These are phyloP conservation scores for Ptilodon capucinus DNA, from an alignment of 2,888 invertebrate species.

Conservation along the genomic window DNA sequence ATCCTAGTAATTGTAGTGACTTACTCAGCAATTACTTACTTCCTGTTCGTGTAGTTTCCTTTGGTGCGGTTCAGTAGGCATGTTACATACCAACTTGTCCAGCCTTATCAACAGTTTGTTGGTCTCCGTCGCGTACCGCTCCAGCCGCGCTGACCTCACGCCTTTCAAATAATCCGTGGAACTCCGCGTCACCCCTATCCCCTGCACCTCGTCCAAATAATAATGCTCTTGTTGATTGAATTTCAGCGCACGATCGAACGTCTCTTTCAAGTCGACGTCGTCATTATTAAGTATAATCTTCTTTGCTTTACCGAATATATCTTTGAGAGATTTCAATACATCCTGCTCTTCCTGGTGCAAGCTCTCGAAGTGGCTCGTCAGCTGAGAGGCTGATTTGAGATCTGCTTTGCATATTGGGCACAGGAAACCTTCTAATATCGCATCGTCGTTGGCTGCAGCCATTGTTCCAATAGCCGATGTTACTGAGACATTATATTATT, in stretches of 20 bases:
- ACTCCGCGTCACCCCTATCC: constrained; percentile 84
- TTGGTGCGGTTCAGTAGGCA: constrained; percentile 87
- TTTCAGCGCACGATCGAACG: constrained; percentile 80
- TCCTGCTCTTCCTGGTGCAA: constrained; percentile 94
- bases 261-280: constrained; percentile 84
- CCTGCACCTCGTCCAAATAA: constrained; percentile 77
- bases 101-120: constrained; percentile 97
- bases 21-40: constrained; percentile 58
- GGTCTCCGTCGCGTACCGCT: constrained; percentile 96
- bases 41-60: constrained; percentile 89
- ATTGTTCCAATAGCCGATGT: constrained; percentile 42
- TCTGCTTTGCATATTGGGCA: constrained; percentile 98
- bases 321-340: constrained; percentile 90
- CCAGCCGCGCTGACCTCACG: constrained; percentile 84
- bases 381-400: constrained; percentile 90
- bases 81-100: constrained; percentile 93
- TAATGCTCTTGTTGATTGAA: constrained; percentile 62
- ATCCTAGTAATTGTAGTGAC: not conserved
- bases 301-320: constrained; percentile 94
- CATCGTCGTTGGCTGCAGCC: constrained; percentile 76
- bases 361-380: constrained; percentile 95
- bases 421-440: constrained; percentile 95
- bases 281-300: constrained; percentile 72
- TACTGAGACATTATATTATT: constrained; percentile 16
- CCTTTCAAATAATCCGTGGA: constrained; percentile 90